phyloP scores from a whole-genome alignment of 2,797 vertebrate genomes.

The Periophthalmus magnuspinnatus region DNA sequence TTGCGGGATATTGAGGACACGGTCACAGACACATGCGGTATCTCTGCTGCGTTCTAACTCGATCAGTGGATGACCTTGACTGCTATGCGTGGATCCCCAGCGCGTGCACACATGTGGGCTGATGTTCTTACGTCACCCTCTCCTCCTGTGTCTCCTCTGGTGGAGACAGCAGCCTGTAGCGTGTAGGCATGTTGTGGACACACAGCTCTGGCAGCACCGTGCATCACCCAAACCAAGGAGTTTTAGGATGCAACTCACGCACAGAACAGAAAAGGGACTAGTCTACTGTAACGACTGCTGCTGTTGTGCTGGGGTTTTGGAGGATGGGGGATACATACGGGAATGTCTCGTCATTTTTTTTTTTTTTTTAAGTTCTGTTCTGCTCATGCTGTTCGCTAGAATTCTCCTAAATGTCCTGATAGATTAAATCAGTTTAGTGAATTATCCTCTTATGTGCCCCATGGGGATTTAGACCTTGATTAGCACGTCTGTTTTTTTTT shows the following conservation, averaged over 20 bases:
- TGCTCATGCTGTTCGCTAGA: not conserved
- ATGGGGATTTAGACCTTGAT: not conserved
- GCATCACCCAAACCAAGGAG: conserved; percentile 9
- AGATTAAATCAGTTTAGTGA: not conserved
- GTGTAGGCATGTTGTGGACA: not conserved
- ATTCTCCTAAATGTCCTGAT: not conserved
- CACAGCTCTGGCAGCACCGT: conserved; percentile 20
- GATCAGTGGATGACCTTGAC: conserved; percentile 77
- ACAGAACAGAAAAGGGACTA: conserved; percentile 16
- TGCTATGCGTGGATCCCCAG: conserved; percentile 21
- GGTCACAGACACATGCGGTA: not conserved
- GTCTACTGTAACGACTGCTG: conserved; percentile 14
- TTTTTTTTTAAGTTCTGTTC: not conserved
- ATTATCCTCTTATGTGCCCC: not conserved
- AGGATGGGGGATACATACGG: not conserved
- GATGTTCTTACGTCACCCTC: conserved; percentile 63
- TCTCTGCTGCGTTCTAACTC: conserved; percentile 17
- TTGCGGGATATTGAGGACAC: conserved; percentile 5
- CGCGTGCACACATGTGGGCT: conserved; percentile 54
- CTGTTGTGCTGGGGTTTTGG: not conserved
- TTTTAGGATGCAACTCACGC: conserved; percentile 16
- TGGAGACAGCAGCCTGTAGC: conserved; percentile 21
- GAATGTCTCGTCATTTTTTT: not conserved
- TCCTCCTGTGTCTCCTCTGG: conserved; percentile 29
- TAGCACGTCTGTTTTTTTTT: not conserved